Evolutionary conservation across 2,888 invertebrate genomes (phyloP), one percentile per base, ranked within the genome.

Genomic region (Agonopterix heracliana): DNA sequence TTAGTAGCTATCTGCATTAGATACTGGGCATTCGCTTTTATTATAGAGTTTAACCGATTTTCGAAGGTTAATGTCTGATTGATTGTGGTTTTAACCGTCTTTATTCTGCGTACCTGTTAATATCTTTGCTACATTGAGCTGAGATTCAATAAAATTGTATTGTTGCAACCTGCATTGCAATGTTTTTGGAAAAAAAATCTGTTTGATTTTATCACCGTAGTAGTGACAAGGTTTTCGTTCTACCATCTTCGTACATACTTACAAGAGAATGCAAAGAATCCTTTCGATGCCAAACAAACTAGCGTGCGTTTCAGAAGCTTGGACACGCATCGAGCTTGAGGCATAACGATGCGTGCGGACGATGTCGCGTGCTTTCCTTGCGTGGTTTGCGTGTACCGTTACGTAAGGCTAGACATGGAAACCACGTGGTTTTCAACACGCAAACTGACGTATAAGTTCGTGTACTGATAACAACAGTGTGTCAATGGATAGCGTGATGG

Each of bases 401-500:
- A 67, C 66, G 63, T 66, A 71, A 71, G 61, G 63, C 67, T 66
- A 64, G 64, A 64, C 59, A 55, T 50, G 56, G 59, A 52, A 46
- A 57, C 74, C 82, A 85, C 84, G 85, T 84, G 83, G 49, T 63
- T 61, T 41, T 48, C 45, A 57, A 60, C 86, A 86, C 86, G 86
- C 86, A 70, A 84, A 57, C 66, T 60, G 71, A 71, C 66, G 72
- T 68, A 76, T 77, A 78, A 67, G 52, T 52, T 52, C 49, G 52
- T 52, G 52, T 49, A 49, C 52, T 52, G 52, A 52, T 52, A 52
- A 49, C 49, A 52, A 45, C 72, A 63, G 59, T 66, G 75, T 85
- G 81, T 82, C 85, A 86, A 87, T 86, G 86, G 73, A 78, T 86
- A 59, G 86, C 86, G 86, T 86, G 84, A 76, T 76, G 64, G 57